Base-by-base conservation (phyloP, 2,888 invertebrate genomes). In the Drosophila paucipuncta region DNA sequence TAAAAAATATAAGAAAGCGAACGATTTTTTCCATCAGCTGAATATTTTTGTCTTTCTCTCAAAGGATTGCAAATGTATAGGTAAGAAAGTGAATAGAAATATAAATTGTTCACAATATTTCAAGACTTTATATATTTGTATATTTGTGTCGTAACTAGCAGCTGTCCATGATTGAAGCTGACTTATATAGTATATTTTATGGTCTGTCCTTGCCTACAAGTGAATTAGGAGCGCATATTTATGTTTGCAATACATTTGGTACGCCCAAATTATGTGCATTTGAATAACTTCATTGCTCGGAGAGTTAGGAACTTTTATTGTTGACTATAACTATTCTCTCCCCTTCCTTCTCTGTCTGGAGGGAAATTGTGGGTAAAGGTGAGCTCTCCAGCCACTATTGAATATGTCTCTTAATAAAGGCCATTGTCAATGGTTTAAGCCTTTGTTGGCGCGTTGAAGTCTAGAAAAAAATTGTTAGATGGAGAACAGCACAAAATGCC, bases 391-490 rank as follows among this genome's bases (percentile, higher is more conserved):
- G 39, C 22, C 35, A 22, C 18, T 43, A 59, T 68, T n/a, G 59
- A 58, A 41, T 76, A 55, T 50, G 43, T 31, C 37, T 60, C 62
- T 57, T 72, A 63, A 80, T 80, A 65, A 50, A 39, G 53, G 49
- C 35, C 49, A 55, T 37, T 28, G 60, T 31, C 18, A 33, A 69
- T 47, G 35, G 54, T 65, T 37, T 52, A 62, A 68, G 66, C 33
- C 60, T 62, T 65, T 73, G 73, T 72, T 78, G 67, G 60, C 69
- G 80, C 83, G 77, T 53, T 54, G 41, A 50, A 28, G 28, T 28
- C 53, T 59, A 82, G 73, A 68, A 60, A 53, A 65, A 64, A 58
- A 70, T 73, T 84, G 53, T 64, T 75, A 53, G 57, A 74, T 79
- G 62, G 63, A 59, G 66, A 63, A 30, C 43, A 41, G 50, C 52